Evolutionary conservation across 2,797 vertebrate species (phyloP).

Genomic region (Dendrocincla fuliginosa): DNA sequence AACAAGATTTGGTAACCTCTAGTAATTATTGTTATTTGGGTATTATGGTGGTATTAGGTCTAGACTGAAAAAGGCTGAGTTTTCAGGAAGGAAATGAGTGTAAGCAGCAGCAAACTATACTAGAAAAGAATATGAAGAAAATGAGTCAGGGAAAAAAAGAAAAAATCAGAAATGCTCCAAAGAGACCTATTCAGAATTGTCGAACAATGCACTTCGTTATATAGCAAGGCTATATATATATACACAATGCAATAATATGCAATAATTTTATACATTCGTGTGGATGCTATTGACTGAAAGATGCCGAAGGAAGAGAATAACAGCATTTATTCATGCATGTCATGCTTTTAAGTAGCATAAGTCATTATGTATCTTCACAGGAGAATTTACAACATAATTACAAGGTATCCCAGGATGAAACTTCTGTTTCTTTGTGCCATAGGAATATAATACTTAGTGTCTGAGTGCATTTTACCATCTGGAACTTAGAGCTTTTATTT

Average conservation of each 20-base stretch:
- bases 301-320: not conserved
- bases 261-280: not conserved
- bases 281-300: not conserved
- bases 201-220: not conserved
- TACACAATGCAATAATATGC: not conserved
- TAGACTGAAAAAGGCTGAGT: not conserved
- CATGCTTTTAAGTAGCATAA: not conserved
- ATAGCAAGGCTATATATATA: not conserved
- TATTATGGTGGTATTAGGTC: not conserved
- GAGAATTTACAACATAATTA: not conserved
- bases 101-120: not conserved
- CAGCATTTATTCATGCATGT: not conserved
- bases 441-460: not conserved
- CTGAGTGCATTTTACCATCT: not conserved
- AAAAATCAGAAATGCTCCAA: not conserved
- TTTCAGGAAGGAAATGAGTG: not conserved
- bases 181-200: not conserved
- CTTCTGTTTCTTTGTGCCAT: not conserved
- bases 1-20: not conserved
- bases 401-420: not conserved
- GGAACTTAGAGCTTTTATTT: not conserved
- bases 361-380: not conserved
- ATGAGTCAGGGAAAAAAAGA: accelerated
- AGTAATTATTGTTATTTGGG: not conserved
- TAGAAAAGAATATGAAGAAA: not conserved